Evolutionary conservation across 2,797 vertebrate genomes (phyloP).

Genomic region (Melanotaenia maccullochi): DNA sequence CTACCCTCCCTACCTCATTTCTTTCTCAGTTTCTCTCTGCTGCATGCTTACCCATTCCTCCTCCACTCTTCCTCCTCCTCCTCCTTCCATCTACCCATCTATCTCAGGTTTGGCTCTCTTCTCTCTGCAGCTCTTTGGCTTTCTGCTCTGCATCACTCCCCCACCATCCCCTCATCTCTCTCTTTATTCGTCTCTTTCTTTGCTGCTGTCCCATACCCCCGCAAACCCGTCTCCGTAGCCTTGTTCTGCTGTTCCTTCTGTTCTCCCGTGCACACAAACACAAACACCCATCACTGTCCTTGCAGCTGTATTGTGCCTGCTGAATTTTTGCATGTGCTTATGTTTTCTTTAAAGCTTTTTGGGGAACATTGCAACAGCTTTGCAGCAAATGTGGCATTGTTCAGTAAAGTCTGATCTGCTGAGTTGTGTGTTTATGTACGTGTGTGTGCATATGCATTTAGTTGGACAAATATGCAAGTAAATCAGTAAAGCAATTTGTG

Average conservation of each 20-base stretch:
- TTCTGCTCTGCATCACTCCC: constrained; percentile 74
- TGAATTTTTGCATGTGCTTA: constrained; percentile 57
- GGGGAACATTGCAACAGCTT: constrained; percentile 61
- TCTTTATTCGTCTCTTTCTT: constrained; percentile 20
- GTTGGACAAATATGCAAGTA: neutral
- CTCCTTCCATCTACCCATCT: constrained; percentile 61
- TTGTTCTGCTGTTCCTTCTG: constrained; percentile 39
- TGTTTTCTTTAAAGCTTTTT: neutral
- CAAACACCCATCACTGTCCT: constrained; percentile 32
- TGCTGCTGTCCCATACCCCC: constrained; percentile 64
- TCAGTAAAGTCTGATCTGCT: constrained; percentile 30
- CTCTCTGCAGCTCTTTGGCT: constrained; percentile 75
- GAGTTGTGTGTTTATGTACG: constrained; percentile 23
- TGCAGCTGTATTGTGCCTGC: constrained; percentile 67
- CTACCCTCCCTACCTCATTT: constrained; percentile 9
- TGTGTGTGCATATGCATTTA: constrained; percentile 17
- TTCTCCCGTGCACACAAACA: constrained; percentile 8
- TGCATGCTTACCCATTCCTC: constrained; percentile 62
- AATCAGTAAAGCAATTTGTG: constrained; percentile 7
- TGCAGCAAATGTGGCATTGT: constrained; percentile 56
- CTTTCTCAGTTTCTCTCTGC: constrained; percentile 63
- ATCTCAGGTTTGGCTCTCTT: constrained; percentile 77
- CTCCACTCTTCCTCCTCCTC: constrained; percentile 23
- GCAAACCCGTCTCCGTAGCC: constrained; percentile 46
- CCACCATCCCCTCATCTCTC: constrained; percentile 50